Evolutionary conservation across 2,113 vertebrate species (phyloP).

Genomic region (Megaceryle maxima): DNA sequence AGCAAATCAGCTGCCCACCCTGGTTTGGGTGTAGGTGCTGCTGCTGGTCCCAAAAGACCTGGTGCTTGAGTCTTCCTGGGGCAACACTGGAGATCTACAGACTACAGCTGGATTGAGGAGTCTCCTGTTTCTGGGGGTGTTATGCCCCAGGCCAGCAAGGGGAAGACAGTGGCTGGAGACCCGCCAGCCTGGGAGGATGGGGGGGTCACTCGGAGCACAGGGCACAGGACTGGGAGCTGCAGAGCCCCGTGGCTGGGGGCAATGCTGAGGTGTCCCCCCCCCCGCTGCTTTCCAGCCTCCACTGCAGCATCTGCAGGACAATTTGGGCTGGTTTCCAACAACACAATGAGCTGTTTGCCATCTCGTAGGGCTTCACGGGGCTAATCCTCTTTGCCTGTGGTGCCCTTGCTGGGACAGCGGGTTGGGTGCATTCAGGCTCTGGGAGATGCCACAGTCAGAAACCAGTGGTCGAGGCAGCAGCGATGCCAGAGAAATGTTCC

Average conservation of each 20-base stretch:
- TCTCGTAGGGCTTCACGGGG: neutral
- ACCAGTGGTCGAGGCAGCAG: neutral
- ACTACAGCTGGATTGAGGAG: neutral
- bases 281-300: neutral
- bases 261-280: too few relatives aligned
- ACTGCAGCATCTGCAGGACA: neutral
- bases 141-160: neutral
- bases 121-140: neutral
- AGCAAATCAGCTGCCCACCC: neutral
- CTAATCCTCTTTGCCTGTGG: neutral
- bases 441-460: neutral
- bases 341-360: rapidly evolving
- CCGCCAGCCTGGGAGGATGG: neutral
- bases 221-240: neutral
- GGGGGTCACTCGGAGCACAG: rapidly evolving
- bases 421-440: neutral
- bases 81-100: neutral
- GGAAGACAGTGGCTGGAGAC: neutral
- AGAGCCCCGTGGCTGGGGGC: neutral
- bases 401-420: neutral
- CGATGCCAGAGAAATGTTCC: neutral
- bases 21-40: neutral
- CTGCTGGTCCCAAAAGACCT: neutral
- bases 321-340: neutral
- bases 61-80: neutral